Evolutionary conservation across 2,888 invertebrate species (phyloP).

Genomic region (Coelopa pilipes): DNA sequence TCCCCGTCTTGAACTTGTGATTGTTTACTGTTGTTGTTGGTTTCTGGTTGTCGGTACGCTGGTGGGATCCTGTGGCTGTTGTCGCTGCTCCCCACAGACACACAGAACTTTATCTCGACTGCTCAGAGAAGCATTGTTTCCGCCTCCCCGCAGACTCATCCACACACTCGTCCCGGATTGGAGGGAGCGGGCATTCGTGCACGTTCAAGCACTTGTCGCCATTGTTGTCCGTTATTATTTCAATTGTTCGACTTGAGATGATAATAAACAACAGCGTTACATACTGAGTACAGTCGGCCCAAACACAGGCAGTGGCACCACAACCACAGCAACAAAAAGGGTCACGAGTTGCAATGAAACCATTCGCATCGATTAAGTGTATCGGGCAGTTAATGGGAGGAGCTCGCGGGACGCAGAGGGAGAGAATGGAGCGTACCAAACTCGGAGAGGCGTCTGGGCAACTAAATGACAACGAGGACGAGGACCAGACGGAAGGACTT

Average conservation of each 20-base stretch:
- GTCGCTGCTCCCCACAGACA: background rate
- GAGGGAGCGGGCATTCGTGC: constrained; percentile 4
- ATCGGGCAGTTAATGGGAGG: constrained; percentile 19
- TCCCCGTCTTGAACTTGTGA: no score
- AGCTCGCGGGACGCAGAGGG: no score
- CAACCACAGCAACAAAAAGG: constrained; percentile 1
- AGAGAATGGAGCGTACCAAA: no score
- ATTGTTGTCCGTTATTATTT: constrained; percentile 23
- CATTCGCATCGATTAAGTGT: constrained; percentile 18
- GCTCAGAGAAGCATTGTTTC: background rate
- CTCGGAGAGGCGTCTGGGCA: no score
- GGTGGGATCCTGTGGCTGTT: no score
- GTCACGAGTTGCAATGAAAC: constrained; percentile 7
- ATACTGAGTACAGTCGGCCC: no score
- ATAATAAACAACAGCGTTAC: constrained; percentile 8
- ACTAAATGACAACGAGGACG: no score
- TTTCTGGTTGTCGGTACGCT: no score
- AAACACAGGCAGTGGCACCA: background rate
- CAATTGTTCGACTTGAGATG: constrained; percentile 28
- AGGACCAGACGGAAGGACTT: no score
- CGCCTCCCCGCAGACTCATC: background rate
- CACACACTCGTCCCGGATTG: background rate
- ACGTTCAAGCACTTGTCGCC: constrained; percentile 20
- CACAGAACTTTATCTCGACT: background rate
- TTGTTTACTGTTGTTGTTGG: no score